Base-by-base conservation (phyloP, 64 coral and sea anemone genomes). In the Montipora sp. region DNA sequence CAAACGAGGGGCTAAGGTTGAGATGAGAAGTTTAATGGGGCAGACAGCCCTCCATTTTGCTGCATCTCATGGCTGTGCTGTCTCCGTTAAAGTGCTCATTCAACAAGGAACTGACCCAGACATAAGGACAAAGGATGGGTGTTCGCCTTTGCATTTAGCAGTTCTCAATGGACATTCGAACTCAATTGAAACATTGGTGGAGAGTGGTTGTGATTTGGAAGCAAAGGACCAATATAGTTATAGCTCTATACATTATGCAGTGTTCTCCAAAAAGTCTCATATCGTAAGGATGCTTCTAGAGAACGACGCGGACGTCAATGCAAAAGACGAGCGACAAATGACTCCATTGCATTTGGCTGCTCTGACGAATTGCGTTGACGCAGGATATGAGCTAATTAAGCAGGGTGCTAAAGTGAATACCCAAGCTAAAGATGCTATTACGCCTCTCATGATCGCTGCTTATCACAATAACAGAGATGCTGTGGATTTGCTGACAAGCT, bases 1-100 rank as follows among this genome's bases (percentile, higher is more conserved):
- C 15, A 59, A 87, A 7, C 73, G 87, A n/a, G 95, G 92, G 14
- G 92, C 95, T 70, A 77, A 84, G 2, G 69, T 92, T 2, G 72
- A 82, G 3, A 18, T 69, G 7, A 90, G 73, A 68, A 85, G 58
- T 79, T 13, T 73, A 2, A 80, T 82, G 20, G 47, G 84, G 5
- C 73, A 66, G 27, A 84, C 95, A 44, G 89, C 95, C 0, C 77
- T 97, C 43, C 95, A 97, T 89, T 97, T 92, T 61, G 92, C 95
- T 18, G 95, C 92, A 49, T 89, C 92, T 65, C 77, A 81, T 50
- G 95, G 95, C 5, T 46, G 49, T 44, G 22, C 21, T 20, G 75
- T 77, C 57, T 87, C 90, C 51, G 46, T 97, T 11, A 65, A 78
- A 59, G 23, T 55, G n/a, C 83, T 97, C 45, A 15, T 97, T 24